phyloP scores from a whole-genome alignment of 2,113 vertebrate species.

The Gracilinanus agilis region DNA sequence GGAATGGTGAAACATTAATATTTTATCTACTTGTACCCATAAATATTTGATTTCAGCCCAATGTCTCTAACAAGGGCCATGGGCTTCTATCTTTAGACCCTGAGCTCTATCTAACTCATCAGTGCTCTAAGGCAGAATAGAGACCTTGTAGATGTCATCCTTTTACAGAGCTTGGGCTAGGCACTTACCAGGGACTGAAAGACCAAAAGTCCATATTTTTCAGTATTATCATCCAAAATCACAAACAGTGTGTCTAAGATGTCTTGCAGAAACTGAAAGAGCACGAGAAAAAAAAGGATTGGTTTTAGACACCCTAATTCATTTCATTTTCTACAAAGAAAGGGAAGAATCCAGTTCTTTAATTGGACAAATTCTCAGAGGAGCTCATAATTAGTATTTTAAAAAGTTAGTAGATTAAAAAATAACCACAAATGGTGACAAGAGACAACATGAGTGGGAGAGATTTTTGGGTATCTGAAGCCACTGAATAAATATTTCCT shows the following conservation, averaged over 20 bases:
- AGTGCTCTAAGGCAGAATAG: neutral
- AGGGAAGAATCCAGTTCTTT: neutral
- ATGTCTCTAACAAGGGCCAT: neutral
- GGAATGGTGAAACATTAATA: neutral
- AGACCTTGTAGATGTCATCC: neutral
- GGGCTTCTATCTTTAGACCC: neutral
- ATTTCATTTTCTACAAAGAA: constrained; percentile 17
- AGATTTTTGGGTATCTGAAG: constrained; percentile 34
- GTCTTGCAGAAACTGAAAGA: constrained; percentile 93
- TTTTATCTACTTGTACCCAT: constrained; percentile 8
- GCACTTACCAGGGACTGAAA: constrained; percentile 96
- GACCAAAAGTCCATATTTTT: constrained; percentile 96
- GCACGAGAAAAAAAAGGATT: constrained; percentile 51
- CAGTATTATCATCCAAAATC: constrained; percentile 97
- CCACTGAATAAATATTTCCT: neutral
- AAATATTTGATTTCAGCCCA: constrained; percentile 16
- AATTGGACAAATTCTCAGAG: neutral
- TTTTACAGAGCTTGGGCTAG: neutral
- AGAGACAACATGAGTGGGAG: neutral
- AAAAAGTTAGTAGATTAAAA: neutral
- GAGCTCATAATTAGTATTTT: neutral
- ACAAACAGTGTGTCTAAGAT: constrained; percentile 96
- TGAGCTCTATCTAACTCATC: constrained; percentile 17
- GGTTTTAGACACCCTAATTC: constrained; percentile 8
- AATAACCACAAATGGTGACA: neutral